These are phyloP conservation scores for Cabera pusaria DNA, from an alignment of 2,888 invertebrate species.

Conservation along the genomic window DNA sequence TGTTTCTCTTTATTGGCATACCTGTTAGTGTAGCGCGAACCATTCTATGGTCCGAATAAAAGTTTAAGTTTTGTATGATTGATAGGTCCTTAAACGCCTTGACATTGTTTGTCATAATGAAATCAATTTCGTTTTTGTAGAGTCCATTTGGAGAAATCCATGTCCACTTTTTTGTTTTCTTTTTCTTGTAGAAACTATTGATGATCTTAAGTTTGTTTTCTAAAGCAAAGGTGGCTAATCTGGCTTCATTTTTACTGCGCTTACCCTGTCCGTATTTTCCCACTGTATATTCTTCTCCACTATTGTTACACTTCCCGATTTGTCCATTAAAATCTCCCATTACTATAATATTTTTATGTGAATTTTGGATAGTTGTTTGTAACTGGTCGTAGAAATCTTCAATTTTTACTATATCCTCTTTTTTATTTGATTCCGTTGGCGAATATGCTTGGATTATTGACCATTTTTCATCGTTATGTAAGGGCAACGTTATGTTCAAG, in stretches of 20 bases:
- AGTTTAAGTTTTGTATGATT: constrained; percentile 1
- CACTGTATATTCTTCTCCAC: constrained; percentile 1
- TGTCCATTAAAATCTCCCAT: background rate
- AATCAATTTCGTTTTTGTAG: constrained; percentile 7
- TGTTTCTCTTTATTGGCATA: background rate
- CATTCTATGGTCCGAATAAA: constrained; percentile 6
- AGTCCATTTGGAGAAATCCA: background rate
- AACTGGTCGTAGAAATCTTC: background rate
- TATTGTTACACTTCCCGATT: background rate
- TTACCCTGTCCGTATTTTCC: constrained; percentile 1
- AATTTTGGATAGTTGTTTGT: background rate
- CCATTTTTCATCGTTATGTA: constrained; percentile 1
- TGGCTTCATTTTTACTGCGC: background rate
- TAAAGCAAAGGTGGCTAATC: constrained; percentile 1
- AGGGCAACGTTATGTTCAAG: constrained; percentile 5
- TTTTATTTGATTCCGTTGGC: constrained; percentile 2
- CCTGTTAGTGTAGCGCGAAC: background rate
- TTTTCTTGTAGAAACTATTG: constrained; percentile 1
- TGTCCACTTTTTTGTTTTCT: constrained; percentile 2
- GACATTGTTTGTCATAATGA: background rate
- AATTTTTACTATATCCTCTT: background rate
- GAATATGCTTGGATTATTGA: constrained; percentile 1
- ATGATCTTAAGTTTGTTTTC: constrained; percentile 1
- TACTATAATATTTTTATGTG: background rate
- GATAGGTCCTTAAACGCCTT: background rate